phyloP scores from a whole-genome alignment of 2,888 invertebrate species.

The Drosophila kanekoi region DNA sequence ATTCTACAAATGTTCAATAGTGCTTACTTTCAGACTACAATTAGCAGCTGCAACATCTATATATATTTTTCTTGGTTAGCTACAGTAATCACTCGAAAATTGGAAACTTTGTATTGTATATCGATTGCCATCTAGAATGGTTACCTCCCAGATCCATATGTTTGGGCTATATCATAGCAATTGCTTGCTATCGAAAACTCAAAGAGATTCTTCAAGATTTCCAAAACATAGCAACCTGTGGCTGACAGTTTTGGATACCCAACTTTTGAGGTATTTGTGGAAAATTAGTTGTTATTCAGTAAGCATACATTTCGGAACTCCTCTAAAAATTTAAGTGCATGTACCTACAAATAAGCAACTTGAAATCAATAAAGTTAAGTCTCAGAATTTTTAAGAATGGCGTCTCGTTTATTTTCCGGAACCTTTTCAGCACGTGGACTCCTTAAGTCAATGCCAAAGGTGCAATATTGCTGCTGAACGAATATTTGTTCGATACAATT shows the following conservation, averaged over 20 bases:
- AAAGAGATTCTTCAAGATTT: not conserved
- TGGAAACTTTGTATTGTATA: too few relatives aligned
- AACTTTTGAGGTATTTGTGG: not conserved
- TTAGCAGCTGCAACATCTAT: too few relatives aligned
- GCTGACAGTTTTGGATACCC: not conserved
- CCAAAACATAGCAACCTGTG: conserved; percentile 14
- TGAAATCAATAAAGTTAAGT: conserved; percentile 1
- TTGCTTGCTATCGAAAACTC: not conserved
- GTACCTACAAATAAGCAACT: not conserved
- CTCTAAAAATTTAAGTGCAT: conserved; percentile 9
- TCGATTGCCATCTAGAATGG: too few relatives aligned
- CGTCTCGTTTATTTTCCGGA: conserved; percentile 27
- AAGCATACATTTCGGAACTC: conserved; percentile 5
- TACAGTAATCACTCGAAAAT: too few relatives aligned
- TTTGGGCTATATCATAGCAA: too few relatives aligned
- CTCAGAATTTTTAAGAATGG: conserved; percentile 27
- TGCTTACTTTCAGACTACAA: not conserved
- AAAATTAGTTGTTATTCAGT: conserved; percentile 7
- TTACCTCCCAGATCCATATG: too few relatives aligned
- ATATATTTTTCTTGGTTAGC: too few relatives aligned
- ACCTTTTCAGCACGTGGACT: conserved; percentile 1
- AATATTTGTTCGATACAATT: not conserved
- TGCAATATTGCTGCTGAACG: not conserved
- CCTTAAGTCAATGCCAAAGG: conserved; percentile 31
- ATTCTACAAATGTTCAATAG: conserved; percentile 20